Evolutionary conservation across 2,888 invertebrate genomes (phyloP), one percentile per base, ranked within the genome.

Genomic region (Plebejus argus): DNA sequence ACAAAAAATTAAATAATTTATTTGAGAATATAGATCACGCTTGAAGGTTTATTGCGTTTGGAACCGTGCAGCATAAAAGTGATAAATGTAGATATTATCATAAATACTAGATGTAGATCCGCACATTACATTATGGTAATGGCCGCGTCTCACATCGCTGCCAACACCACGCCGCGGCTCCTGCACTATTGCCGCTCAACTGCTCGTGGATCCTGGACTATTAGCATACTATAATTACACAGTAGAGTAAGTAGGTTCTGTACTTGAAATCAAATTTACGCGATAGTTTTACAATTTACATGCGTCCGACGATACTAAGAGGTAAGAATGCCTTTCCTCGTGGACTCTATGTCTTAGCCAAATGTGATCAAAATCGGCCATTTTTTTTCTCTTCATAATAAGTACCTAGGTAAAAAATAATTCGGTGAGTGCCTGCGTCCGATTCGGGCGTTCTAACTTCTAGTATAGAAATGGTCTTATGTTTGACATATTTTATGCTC

Each of bases 11-110:
- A 35, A 35, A 8, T 8, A 35, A 35, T 35, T 5, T 35, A 20
- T 66, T 58, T 3, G 28, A 15, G 28, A 28, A 28, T 12, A 15
- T 33, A 66, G 28, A 66, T 66, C 66, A 33, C 28, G 28, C 23
- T 66, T 18, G 12, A 33, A 66, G 28, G 66, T 66, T 66, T 66
- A 66, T 5, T 1, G 66, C 66, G 23, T 66, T 66, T 66, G 28
- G 12, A 66, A 28, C 66, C 66, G 66, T 18, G 28, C 28, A 28
- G 66, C 6, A 66, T 66, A 66, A 66, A 66, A 66, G 66, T 66
- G 66, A 66, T 66, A 66, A 66, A 66, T 66, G 66, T 28, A 66
- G 28, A 33, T 66, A 66, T 66, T 33, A 66, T 66, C 66, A 66
- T 66, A 33, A 66, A 66, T 66, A 66, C 66, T 66, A 66, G 66